Evolutionary conservation across 2,797 vertebrate genomes (phyloP), one percentile per base, ranked within the genome.

Genomic region (Chloroceryle amazona): DNA sequence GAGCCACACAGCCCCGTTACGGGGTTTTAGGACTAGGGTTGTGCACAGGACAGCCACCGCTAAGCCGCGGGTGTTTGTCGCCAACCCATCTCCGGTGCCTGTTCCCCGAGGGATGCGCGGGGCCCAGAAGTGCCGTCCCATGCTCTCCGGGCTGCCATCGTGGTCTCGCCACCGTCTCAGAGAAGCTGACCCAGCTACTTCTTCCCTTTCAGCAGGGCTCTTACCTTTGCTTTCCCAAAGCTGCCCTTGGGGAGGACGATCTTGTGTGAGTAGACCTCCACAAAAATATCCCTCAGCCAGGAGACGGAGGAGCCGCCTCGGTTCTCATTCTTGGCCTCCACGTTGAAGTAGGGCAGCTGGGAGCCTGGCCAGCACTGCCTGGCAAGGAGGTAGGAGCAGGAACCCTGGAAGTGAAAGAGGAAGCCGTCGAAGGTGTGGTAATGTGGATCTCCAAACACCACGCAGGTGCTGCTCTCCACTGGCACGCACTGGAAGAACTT

Each of bases 371-470:
- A 98, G 97, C 99, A 99, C 71, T 99, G 99, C 86, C 99, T 98
- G 88, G 99, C 99, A 81, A 99, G 97, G 76, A 99, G 97, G 95
- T 99, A 99, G 72, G 99, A 99, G 96, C 99, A 99, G 71, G 99
- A 99, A 68, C 99, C 99, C 98, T 99, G 99, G 97, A 99, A 99
- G 98, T 99, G 99, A 98, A 99, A 99, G 96, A 99, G 99, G 97
- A 99, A 99, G 86, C 99, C 99, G 3, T 99, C 99, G 82, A 99
- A 99, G 75, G 99, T 99, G 98, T 99, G 99, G 97, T 99, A 99
- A 96, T 99, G 99, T 0, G 99, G 99, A 96, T 99, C 99, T 39
- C 99, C 99, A 3, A 99, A 99, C 51, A 99, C 99, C 96, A 99
- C 99, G 12, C 99, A 99, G 20, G 99, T 99, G 97, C 99, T 99